phyloP scores from a whole-genome alignment of 2,888 invertebrate genomes.

The Anarsia innoxiella region DNA sequence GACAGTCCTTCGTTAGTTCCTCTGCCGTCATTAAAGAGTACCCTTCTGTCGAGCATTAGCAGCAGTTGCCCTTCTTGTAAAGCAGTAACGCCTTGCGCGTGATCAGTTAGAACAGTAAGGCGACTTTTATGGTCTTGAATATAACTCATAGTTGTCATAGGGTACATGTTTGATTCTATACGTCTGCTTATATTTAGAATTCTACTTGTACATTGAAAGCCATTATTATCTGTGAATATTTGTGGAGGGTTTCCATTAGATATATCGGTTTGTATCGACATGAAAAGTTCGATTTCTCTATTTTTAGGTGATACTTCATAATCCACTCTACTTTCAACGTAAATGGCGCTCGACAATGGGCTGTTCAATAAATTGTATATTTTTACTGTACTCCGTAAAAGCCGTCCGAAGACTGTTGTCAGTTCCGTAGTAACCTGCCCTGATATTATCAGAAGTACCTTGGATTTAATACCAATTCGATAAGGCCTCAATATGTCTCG shows the following conservation, averaged over 20 bases:
- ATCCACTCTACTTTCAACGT: slow-evolving; percentile 86
- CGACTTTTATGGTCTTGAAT: slow-evolving; percentile 83
- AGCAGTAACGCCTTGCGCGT: slow-evolving; percentile 93
- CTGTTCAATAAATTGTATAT: slow-evolving; percentile 83
- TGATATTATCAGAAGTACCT: slow-evolving; percentile 83
- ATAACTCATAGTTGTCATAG: slow-evolving; percentile 91
- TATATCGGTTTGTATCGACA: slow-evolving; percentile 90
- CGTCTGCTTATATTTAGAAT: slow-evolving; percentile 85
- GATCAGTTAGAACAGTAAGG: slow-evolving; percentile 87
- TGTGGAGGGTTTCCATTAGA: slow-evolving; percentile 85
- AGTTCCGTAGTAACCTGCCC: slow-evolving; percentile 89
- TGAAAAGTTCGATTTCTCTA: slow-evolving; percentile 91
- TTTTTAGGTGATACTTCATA: slow-evolving; percentile 89
- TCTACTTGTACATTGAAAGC: slow-evolving; percentile 89
- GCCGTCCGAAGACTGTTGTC: slow-evolving; percentile 84
- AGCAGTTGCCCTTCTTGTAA: slow-evolving; percentile 92
- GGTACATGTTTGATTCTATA: slow-evolving; percentile 96
- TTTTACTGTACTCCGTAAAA: slow-evolving; percentile 84
- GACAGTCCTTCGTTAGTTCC: slow-evolving; percentile 95
- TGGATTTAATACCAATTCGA: slow-evolving; percentile 69
- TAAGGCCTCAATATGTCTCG: slow-evolving; percentile 84
- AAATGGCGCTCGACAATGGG: slow-evolving; percentile 81
- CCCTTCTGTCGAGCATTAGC: slow-evolving; percentile 93
- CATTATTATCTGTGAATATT: slow-evolving; percentile 92
- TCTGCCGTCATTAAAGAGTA: slow-evolving; percentile 93